A percentile compares a stretch with the other conserved stretches of the same genome.
phyloP scores from a whole-genome alignment of 2,797 vertebrate species.

The Antennarius maculatus region DNA sequence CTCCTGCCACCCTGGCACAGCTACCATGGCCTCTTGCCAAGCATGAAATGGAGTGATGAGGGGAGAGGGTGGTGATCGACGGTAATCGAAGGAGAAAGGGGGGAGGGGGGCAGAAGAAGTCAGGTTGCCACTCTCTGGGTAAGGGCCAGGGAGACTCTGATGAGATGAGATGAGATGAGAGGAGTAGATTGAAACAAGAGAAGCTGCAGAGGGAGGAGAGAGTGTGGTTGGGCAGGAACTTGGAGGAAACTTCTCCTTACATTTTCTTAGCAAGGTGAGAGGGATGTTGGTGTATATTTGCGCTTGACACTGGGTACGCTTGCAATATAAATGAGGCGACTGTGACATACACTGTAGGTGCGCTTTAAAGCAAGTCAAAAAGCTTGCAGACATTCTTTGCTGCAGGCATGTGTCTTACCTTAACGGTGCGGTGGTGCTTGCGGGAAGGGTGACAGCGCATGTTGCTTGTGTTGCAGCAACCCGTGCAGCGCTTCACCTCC shows the following conservation, averaged over 20 bases:
- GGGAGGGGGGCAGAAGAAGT: conserved; percentile 16
- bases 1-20: conserved; percentile 41
- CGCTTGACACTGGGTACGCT: conserved; percentile 15
- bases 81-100: conserved; percentile 41
- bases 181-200: conserved; percentile 7
- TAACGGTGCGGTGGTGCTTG: conserved; percentile 79
- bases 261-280: conserved; percentile 48
- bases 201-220: conserved; percentile 4
- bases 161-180: conserved; percentile 12
- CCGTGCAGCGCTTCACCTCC: conserved; percentile 94
- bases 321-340: conserved; percentile 17
- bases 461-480: conserved; percentile 91
- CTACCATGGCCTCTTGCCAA: conserved; percentile 36
- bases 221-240: conserved; percentile 3
- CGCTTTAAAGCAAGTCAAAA: background rate
- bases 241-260: conserved; percentile 15
- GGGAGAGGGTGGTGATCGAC: conserved; percentile 42
- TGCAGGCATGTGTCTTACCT: conserved; percentile 55
- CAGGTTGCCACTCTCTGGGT: conserved; percentile 27
- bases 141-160: conserved; percentile 17
- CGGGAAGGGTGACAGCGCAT: conserved; percentile 91
- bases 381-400: background rate
- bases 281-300: conserved; percentile 16
- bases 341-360: background rate
- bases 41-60: conserved; percentile 46